phyloP scores from a whole-genome alignment of 2,113 vertebrate genomes.

The Triplophysa siluroides region DNA sequence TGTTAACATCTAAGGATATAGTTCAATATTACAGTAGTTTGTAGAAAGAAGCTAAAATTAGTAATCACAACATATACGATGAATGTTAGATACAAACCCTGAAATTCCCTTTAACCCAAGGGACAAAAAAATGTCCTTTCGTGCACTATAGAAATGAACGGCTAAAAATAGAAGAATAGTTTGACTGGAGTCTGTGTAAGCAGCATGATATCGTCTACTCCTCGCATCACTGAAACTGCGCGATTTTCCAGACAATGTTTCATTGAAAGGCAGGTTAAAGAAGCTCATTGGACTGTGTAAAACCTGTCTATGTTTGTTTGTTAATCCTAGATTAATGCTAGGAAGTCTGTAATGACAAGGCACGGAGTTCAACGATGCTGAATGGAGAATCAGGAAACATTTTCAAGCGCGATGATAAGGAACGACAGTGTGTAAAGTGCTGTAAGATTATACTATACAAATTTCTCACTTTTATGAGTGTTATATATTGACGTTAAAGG shows the following conservation, averaged over 20 bases:
- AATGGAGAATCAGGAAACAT: conserved; percentile 3
- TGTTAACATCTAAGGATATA: too few relatives aligned
- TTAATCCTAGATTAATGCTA: conserved; percentile 22
- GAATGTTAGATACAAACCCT: conserved; percentile 37
- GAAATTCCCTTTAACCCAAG: conserved; percentile 13
- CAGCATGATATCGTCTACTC: too few relatives aligned
- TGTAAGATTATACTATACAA: conserved; percentile 8
- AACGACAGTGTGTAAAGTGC: conserved; percentile 31
- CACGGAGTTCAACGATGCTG: neutral
- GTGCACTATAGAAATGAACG: neutral
- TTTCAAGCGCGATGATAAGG: neutral
- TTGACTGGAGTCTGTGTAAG: neutral
- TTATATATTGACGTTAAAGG: neutral
- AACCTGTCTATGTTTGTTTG: conserved; percentile 2
- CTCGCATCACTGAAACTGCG: neutral
- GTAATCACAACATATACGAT: neutral
- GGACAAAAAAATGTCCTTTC: neutral
- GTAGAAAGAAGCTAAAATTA: conserved; percentile 65
- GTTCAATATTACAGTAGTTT: conserved; percentile 55
- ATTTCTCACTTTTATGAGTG: neutral
- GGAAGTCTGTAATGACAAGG: conserved; percentile 5
- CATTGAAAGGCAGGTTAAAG: neutral
- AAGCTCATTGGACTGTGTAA: neutral
- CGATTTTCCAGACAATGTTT: neutral
- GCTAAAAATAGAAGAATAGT: conserved; percentile 21